A percentile compares a stretch with the other conserved stretches of the same genome.
Evolutionary conservation across 2,797 vertebrate species (phyloP).

Genomic region (Trachurus trachurus): DNA sequence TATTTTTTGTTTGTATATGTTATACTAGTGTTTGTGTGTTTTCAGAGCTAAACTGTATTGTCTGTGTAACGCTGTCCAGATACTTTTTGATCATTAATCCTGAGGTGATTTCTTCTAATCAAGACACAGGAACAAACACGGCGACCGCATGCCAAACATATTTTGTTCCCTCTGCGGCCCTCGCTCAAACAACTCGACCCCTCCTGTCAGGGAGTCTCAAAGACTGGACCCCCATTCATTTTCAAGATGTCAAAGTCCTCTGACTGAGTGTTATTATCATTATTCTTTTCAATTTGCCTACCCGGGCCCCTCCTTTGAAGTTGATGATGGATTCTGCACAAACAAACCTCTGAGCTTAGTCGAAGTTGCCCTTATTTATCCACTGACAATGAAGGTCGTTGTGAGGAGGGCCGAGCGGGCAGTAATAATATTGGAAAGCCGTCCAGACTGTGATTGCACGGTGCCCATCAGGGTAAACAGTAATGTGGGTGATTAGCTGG

Average conservation of each 20-base stretch:
- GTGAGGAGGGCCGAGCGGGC: conserved; percentile 49
- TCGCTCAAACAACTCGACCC: conserved; percentile 60
- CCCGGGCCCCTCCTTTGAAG: conserved; percentile 74
- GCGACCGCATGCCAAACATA: conserved; percentile 66
- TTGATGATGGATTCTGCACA: conserved; percentile 76
- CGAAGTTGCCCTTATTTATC: conserved; percentile 49
- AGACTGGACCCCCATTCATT: conserved; percentile 63
- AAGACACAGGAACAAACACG: conserved; percentile 67
- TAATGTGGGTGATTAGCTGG: conserved; percentile 52
- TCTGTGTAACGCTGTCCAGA: conserved; percentile 54
- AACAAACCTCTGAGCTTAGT: conserved; percentile 72
- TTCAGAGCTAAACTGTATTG: conserved; percentile 43
- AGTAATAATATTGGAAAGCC: conserved; percentile 54
- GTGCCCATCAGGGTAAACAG: conserved; percentile 62
- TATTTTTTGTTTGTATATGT: conserved; percentile 44
- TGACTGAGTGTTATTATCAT: conserved; percentile 75
- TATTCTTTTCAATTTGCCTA: conserved; percentile 71
- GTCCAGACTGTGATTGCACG: conserved; percentile 60
- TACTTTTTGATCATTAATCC: conserved; percentile 58
- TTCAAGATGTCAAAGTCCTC: conserved; percentile 58
- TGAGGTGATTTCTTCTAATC: conserved; percentile 58
- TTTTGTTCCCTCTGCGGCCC: conserved; percentile 34
- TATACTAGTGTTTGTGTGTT: conserved; percentile 22
- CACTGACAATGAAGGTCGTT: conserved; percentile 64
- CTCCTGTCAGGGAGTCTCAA: conserved; percentile 42